phyloP scores from a whole-genome alignment of 2,113 vertebrate species.

The Brachypteracias leptosomus region DNA sequence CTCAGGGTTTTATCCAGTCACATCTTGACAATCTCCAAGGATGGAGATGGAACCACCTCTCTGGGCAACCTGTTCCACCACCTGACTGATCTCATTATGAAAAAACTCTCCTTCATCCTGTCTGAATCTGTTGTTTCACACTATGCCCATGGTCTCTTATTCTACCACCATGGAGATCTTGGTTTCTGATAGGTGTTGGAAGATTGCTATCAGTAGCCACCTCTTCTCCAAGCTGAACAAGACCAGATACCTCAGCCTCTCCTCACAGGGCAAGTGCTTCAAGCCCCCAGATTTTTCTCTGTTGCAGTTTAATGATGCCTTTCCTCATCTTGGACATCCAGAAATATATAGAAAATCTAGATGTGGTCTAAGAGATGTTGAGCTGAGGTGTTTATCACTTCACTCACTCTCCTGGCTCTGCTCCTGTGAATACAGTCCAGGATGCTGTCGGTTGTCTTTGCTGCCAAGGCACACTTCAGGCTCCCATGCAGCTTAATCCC shows the following conservation, averaged over 20 bases:
- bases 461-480: background rate
- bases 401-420: background rate
- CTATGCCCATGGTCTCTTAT: background rate
- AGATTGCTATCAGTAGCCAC: background rate
- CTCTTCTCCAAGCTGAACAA: background rate
- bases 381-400: background rate
- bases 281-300: background rate
- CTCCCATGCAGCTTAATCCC: background rate
- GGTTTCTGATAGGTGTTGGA: background rate
- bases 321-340: background rate
- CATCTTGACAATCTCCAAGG: background rate
- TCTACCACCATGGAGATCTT: background rate
- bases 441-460: background rate
- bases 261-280: background rate
- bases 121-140: background rate
- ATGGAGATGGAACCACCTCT: background rate
- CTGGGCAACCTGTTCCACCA: background rate
- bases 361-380: background rate
- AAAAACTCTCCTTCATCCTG: background rate
- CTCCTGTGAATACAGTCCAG: background rate
- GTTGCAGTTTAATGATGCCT: background rate
- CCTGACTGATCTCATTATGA: background rate
- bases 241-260: background rate
- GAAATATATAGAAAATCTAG: background rate
- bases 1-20: background rate